Evolutionary conservation across 1,140 invertebrate genomes (phyloP).

Genomic region (Cyclargus thomasi): DNA sequence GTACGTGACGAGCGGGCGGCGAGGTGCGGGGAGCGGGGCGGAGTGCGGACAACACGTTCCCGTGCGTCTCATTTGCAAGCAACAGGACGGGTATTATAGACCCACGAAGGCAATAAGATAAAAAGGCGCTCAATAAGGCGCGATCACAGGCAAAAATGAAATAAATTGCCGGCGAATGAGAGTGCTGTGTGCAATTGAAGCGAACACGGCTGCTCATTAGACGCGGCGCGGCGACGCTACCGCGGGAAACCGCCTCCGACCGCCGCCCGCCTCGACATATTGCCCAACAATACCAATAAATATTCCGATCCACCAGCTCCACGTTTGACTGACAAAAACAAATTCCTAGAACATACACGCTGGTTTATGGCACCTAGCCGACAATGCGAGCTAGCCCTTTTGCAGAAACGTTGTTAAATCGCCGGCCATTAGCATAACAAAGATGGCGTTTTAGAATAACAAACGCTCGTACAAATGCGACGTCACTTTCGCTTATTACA

Average conservation of each 20-base stretch:
- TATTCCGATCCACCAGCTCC: conserved; percentile 24
- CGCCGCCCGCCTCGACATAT: conserved; percentile 24
- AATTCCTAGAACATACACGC: conserved; percentile 54
- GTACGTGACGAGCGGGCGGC: conserved; percentile 57
- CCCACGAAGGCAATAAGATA: conserved; percentile 71
- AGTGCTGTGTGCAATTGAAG: conserved; percentile 70
- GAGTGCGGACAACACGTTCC: conserved; percentile 46
- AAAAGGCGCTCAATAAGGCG: conserved; percentile 72
- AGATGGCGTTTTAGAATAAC: conserved; percentile 55
- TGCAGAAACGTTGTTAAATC: conserved; percentile 59
- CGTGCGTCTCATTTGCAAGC: conserved; percentile 71
- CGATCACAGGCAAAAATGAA: conserved; percentile 74
- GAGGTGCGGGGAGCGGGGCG: too few relatives aligned
- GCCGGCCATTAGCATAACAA: conserved; percentile 65
- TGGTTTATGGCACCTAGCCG: conserved; percentile 31
- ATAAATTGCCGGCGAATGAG: conserved; percentile 73
- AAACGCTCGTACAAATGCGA: conserved; percentile 31
- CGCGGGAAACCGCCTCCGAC: conserved; percentile 15
- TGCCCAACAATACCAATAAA: conserved; percentile 39
- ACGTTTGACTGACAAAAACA: conserved; percentile 21
- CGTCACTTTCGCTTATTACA: conserved; percentile 61
- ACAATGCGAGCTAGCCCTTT: conserved; percentile 55
- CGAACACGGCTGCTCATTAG: conserved; percentile 72
- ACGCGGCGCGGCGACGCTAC: conserved; percentile 31
- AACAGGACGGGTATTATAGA: conserved; percentile 71